Conservation (phyloP, 2,797 vertebrate species). For the Neostethus bicornis region DNA sequence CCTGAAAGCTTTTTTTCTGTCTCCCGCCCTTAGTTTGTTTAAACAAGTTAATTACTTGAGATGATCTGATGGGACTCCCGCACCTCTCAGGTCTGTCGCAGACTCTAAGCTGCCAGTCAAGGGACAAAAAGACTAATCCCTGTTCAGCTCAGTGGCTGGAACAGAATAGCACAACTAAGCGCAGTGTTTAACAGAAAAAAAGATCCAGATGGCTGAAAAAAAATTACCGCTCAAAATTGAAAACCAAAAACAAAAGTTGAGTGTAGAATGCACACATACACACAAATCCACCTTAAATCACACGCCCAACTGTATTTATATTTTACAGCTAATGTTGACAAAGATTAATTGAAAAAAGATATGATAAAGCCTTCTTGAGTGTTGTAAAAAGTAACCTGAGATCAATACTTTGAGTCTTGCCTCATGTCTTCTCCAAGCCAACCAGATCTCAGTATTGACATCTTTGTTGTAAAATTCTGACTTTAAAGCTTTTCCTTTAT, state of each 20-base stretch:
- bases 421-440: slow-evolving; percentile 34
- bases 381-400: slow-evolving; percentile 17
- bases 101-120: slow-evolving; percentile 54
- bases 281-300: neutral
- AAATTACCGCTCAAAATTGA: slow-evolving; percentile 11
- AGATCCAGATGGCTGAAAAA: neutral
- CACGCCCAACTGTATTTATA: neutral
- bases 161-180: slow-evolving; percentile 37
- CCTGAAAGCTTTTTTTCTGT: slow-evolving; percentile 79
- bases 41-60: slow-evolving; percentile 79
- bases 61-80: slow-evolving; percentile 70
- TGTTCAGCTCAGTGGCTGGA: slow-evolving; percentile 34
- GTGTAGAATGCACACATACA: too few relatives aligned
- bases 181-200: slow-evolving; percentile 9
- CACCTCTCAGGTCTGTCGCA: slow-evolving; percentile 67
- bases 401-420: slow-evolving; percentile 20
- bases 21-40: slow-evolving; percentile 78
- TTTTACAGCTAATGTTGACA: slow-evolving; percentile 7
- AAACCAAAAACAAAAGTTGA: neutral
- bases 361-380: neutral
- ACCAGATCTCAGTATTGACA: slow-evolving; percentile 48
- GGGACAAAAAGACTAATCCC: slow-evolving; percentile 67
- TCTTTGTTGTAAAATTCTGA: slow-evolving; percentile 57
- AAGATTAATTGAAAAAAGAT: slow-evolving; percentile 13
- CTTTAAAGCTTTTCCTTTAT: slow-evolving; percentile 63